Evolutionary conservation across 2,797 vertebrate species (phyloP).

Genomic region (Vespertilio murinus): DNA sequence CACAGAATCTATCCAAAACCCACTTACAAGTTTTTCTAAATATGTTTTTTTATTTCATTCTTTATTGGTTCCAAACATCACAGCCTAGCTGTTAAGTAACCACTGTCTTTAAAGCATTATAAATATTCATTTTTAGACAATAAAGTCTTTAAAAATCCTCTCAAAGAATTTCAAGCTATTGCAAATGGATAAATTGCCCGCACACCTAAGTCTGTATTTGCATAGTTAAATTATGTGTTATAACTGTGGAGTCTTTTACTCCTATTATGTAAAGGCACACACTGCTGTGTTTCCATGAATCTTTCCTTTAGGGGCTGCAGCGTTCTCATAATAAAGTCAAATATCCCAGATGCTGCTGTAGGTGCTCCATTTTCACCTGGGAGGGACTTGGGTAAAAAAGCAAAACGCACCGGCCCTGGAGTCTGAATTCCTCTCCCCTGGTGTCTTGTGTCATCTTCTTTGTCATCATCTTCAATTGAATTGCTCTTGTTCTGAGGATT

Average conservation of each 20-base stretch:
- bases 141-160: conserved; percentile 71
- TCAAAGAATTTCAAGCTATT: conserved; percentile 69
- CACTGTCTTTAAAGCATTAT: conserved; percentile 70
- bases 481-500: conserved; percentile 56
- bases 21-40: conserved; percentile 70
- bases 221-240: conserved; percentile 62
- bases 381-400: conserved; percentile 47
- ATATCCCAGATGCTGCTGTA: conserved; percentile 10
- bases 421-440: conserved; percentile 9
- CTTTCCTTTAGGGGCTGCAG: conserved; percentile 38
- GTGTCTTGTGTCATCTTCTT: not conserved
- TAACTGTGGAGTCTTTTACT: conserved; percentile 28
- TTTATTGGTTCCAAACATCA: conserved; percentile 68
- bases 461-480: no score
- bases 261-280: not conserved
- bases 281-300: conserved; percentile 49
- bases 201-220: conserved; percentile 52
- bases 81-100: conserved; percentile 57
- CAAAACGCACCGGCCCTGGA: not conserved
- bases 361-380: conserved; percentile 44
- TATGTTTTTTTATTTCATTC: conserved; percentile 62
- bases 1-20: conserved; percentile 68
- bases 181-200: conserved; percentile 66
- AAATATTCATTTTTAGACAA: conserved; percentile 76
- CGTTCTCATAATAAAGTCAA: conserved; percentile 55